A percentile compares a stretch with the other conserved stretches of the same genome.
Conservation (phyloP, 2,797 vertebrate genomes). For the Artibeus lituratus region DNA sequence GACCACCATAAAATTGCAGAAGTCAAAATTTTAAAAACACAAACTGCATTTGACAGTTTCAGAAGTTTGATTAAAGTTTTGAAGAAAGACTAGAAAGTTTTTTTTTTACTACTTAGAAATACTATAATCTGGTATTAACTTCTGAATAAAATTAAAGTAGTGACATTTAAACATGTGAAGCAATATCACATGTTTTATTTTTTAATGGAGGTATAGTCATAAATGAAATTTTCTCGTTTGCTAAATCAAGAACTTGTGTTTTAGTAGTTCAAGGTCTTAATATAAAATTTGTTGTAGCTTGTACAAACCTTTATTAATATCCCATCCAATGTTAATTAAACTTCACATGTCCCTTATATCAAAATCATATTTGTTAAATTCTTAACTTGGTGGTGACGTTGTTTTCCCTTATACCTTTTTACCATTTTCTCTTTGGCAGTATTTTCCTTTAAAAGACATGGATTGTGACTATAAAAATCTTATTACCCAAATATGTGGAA, state of each 20-base stretch:
- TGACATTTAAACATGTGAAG: neutral
- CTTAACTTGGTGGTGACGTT: neutral
- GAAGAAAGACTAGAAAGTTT: neutral
- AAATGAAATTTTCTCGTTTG: neutral
- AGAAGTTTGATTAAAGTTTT: slow-evolving; percentile 15
- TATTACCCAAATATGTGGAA: neutral
- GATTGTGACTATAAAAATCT: slow-evolving; percentile 3
- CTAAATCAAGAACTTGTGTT: neutral
- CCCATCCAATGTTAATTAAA: neutral
- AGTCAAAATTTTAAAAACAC: neutral
- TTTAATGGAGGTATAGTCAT: neutral
- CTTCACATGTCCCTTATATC: neutral
- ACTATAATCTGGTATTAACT: neutral
- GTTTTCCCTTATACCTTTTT: neutral
- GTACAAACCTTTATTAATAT: neutral
- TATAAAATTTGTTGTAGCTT: neutral
- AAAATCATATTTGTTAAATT: neutral
- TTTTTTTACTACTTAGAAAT: neutral
- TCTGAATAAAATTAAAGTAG: slow-evolving; percentile 6
- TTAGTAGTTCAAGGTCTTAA: neutral
- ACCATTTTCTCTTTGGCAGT: neutral
- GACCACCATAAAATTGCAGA: neutral
- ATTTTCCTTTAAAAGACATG: slow-evolving; percentile 40
- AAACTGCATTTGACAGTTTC: neutral
- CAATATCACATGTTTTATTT: neutral